Conservation (phyloP, 2,113 vertebrate genomes). For the Nesogale talazaci region DNA sequence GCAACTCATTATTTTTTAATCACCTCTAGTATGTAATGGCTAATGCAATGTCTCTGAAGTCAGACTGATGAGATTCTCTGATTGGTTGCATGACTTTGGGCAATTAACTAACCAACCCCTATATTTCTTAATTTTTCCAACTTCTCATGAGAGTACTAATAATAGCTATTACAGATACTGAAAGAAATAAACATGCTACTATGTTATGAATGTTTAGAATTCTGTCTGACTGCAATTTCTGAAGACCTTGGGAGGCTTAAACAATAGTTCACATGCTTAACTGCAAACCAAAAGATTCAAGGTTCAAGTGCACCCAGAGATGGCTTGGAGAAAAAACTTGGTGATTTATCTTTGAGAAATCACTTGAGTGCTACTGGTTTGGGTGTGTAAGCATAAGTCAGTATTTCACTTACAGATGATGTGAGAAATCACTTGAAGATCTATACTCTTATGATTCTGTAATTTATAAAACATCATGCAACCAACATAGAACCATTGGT, state of each 20-base stretch:
- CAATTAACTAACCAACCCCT: too few relatives aligned
- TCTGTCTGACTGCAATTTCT: not conserved
- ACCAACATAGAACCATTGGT: not conserved
- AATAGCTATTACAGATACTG: not conserved
- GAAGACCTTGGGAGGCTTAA: not conserved
- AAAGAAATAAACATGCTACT: not conserved
- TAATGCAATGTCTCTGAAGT: too few relatives aligned
- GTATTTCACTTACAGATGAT: not conserved
- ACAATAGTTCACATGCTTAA: not conserved
- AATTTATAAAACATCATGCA: not conserved
- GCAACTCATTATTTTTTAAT: too few relatives aligned
- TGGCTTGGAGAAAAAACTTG: not conserved
- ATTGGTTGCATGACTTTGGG: too few relatives aligned
- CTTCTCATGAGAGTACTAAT: not conserved
- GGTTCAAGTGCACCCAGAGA: not conserved
- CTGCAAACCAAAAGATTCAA: not conserved
- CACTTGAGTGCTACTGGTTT: too few relatives aligned
- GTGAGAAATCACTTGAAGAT: not conserved
- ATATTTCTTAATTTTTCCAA: too few relatives aligned
- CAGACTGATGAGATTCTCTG: too few relatives aligned
- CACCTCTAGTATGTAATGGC: too few relatives aligned
- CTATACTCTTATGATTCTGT: not conserved
- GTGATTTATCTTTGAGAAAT: not conserved
- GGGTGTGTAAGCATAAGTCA: not conserved
- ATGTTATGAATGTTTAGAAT: not conserved